Evolutionary conservation across 2,888 invertebrate genomes (phyloP), one percentile per base, ranked within the genome.

Genomic region (Eumacrocentrus americanus): DNA sequence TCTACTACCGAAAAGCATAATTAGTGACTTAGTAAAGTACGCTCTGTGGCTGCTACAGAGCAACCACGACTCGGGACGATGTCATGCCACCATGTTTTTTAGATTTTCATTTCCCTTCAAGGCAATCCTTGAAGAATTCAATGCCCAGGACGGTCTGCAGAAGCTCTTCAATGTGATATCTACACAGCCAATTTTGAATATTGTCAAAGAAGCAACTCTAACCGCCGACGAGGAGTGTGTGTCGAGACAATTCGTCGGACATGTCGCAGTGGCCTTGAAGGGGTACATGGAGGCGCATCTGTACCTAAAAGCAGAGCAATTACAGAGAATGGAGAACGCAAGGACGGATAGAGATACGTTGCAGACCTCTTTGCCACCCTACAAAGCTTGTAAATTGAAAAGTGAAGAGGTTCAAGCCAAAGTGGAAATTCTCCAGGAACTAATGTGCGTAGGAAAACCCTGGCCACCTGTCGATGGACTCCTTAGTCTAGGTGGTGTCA

Each of bases 71-170:
- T 98, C 97, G 0, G 97, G 97, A n/a, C 87, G 96, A 62, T 96
- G 97, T 75, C 96, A 98, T 82, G 96, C 97, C 1, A 94, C 96
- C 22, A 96, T 98, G 95, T 99, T 99, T 83, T 97, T 99, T 80
- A 92, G 95, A 0, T 87, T 96, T 50, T 92, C 94, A 5, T 97
- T 98, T 81, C 92, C 94, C 70, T 98, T 97, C 81, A 87, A 92
- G 70, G 89, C 94, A 1, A 95, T 99, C 73, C 83, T 98, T 6
- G 95, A 96, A 70, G 91, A 96, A 78, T 99, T 99, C 76, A 98
- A 99, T 81, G 86, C 82, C n/a, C 88, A 93, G 82, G 98, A 98
- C 81, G 98, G 98, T 0, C 84, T 98, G 3, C 84, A 98, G 11
- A 94, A 94, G 78, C 83, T 99, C 1, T 93, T 94, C 81, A 99